Evolutionary conservation across 2,797 vertebrate species (phyloP), one percentile per base, ranked within the genome.

Genomic region (Malacoctenus gilli): DNA sequence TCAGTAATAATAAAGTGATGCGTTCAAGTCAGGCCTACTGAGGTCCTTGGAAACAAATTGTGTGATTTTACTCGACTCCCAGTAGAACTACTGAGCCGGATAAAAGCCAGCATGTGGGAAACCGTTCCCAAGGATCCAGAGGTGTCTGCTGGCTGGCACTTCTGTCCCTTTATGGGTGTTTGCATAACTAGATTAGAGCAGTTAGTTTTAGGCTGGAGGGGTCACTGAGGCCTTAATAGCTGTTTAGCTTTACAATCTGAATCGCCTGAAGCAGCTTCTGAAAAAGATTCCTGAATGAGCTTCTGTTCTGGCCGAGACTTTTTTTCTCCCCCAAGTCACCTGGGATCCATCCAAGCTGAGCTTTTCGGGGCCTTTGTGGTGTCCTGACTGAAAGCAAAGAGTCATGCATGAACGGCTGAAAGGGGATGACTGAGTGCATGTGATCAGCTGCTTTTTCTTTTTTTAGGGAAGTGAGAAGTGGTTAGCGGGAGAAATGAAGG

Each of bases 121-220:
- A 55, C 39, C 8, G 4, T 75, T 67, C 36, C 46, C 53, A 59
- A 40, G 57, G 52, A 53, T 53, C 40, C 47, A 69, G 43, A 21
- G 46, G 28, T 28, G 49, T 61, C 60, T 59, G 31, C 36, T 50
- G 39, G 49, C 51, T 49, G 56, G 54, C 67, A n/a, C n/a, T n/a
- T 14, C 41, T 37, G 18, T 37, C 47, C 79, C 59, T 69, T 61
- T 50, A 12, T 41, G 16, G 19, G 12, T 25, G 37, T 80, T 28
- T 79, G 50, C 36, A 55, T 82, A 79, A 85, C 39, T 58, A 79
- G 75, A 84, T 87, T 80, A 83, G 20, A 16, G 25, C 13, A 46
- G 73, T 74, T 73, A 56, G 73, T 72, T 75, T 84, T 48, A 61
- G 73, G 59, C 28, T 61, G 22, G 39, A 53, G 68, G 74, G 74